phyloP scores from a whole-genome alignment of 2,113 vertebrate species.

The Melanostigma gelatinosum region DNA sequence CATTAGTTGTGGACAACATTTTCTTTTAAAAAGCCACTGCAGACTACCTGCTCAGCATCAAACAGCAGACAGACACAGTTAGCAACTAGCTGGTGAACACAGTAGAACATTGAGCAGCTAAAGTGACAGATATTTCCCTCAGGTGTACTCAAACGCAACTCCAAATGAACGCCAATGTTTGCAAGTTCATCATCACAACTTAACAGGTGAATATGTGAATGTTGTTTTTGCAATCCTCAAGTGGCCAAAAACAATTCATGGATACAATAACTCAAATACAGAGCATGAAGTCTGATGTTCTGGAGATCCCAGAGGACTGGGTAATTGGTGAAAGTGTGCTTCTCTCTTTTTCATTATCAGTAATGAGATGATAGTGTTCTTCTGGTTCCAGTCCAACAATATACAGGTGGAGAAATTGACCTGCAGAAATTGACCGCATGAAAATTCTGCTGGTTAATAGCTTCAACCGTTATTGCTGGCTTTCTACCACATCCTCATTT shows the following conservation, averaged over 20 bases:
- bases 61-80: no score
- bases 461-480: background rate
- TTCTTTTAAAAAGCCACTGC: no score
- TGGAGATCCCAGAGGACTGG: background rate
- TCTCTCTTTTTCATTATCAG: background rate
- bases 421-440: background rate
- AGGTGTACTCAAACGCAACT: no score
- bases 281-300: background rate
- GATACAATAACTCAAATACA: background rate
- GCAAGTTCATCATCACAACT: background rate
- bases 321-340: background rate
- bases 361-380: background rate
- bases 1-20: no score
- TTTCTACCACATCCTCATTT: background rate
- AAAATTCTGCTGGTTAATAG: slow-evolving; percentile 13
- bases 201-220: background rate
- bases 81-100: no score
- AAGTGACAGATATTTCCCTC: no score
- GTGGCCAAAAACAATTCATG: background rate
- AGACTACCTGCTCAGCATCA: background rate
- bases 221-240: background rate
- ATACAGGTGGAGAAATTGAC: slow-evolving; percentile 5
- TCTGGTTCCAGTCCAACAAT: slow-evolving; percentile 1
- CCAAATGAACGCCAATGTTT: background rate
- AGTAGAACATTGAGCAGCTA: no score